Base-by-base conservation (phyloP, 2,113 vertebrate genomes). In the Rhea pennata region DNA sequence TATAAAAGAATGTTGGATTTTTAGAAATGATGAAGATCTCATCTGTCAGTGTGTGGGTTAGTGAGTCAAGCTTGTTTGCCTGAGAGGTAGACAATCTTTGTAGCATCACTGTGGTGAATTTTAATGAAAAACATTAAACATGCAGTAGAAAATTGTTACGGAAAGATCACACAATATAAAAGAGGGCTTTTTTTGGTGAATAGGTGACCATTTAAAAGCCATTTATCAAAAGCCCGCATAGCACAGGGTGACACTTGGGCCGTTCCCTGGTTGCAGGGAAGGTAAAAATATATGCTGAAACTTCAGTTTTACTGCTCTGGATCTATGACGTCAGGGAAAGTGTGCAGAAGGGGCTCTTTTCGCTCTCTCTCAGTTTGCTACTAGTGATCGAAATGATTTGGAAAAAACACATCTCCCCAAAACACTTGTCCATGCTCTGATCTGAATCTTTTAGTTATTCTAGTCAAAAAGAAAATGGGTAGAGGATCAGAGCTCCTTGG, bases 21-120 rank as follows among this genome's bases (percentile, higher is more conserved):
- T 53, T 39, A 27, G 87, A 77, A 91, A 75, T 75, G 24, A 8
- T 78, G 33, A 73, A 93, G 76, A 54, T 74, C 77, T 80, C 69
- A 26, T 24, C 64, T 84, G 81, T 73, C 59, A 88, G 51, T 87
- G 61, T 76, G 36, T 74, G 89, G 33, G 61, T 83, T 90, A 51
- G 76, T 10, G 69, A 84, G 76, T 85, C 80, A 96, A 92, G 79
- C 83, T 46, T 31, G 33, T 42, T 65, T 88, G 93, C 93, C 92
- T 75, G 73, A 81, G 94, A 96, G 95, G 96, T 95, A 96, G 94
- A 79, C 90, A 75, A 65, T 91, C 76, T 87, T 72, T 77, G 48
- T 59, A 50, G 66, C 66, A 50, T 82, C 79, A 70, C 62, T 92
- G 81, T 76, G 81, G 53, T 66, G 92, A 39, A 46, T 66, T 66